A percentile compares a stretch with the other conserved stretches of the same genome.
These are phyloP conservation scores for Diadema setosum DNA, from an alignment of 35 echinoderm and acorn worm genomes.

Conservation along the genomic window DNA sequence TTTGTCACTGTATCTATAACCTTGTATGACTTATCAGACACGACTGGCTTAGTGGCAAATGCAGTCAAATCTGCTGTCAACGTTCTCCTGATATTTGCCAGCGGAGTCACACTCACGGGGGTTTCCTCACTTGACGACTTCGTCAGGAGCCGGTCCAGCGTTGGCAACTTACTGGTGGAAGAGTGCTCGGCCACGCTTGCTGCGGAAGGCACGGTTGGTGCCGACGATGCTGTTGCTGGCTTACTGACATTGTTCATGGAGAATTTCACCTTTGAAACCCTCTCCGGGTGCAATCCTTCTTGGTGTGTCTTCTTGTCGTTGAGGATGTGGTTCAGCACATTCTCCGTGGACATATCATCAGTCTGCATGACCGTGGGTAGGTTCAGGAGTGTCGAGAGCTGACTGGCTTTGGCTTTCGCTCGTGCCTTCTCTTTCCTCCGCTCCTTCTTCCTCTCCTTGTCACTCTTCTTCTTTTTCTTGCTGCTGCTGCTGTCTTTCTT, in stretches of 20 bases:
- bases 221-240: neutral
- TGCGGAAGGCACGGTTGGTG: neutral
- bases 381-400: conserved; percentile 41
- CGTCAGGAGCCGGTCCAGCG: neutral
- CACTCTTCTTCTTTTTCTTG: conserved; percentile 59
- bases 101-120: neutral
- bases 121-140: neutral
- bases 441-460: conserved; percentile 69
- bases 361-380: conserved; percentile 30
- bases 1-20: neutral
- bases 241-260: neutral
- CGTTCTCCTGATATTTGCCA: neutral
- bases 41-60: neutral
- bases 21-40: neutral
- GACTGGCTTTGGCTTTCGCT: conserved; percentile 37
- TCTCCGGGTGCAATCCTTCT: neutral
- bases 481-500: conserved; percentile 44
- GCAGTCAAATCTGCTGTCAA: neutral
- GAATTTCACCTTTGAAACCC: neutral
- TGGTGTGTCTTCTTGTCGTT: neutral
- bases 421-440: conserved; percentile 62
- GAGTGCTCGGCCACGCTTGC: neutral
- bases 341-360: neutral
- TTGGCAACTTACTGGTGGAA: neutral
- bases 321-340: neutral